phyloP scores from a whole-genome alignment of 1,140 invertebrate genomes.

The Tenebrio molitor region DNA sequence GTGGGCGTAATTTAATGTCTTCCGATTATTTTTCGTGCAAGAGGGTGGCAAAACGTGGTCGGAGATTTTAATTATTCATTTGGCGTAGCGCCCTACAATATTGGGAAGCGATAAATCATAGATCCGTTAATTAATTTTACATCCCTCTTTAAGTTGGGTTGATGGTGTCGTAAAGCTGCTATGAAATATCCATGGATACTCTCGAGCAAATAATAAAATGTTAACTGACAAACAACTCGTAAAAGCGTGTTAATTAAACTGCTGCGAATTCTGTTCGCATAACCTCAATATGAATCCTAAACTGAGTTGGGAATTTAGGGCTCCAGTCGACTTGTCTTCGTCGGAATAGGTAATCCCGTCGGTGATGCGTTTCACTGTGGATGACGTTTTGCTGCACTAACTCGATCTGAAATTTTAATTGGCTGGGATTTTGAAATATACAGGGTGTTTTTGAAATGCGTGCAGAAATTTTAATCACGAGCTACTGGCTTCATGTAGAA shows the following conservation, averaged over 20 bases:
- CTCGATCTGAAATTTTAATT: no score
- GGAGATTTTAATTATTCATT: conserved; percentile 20
- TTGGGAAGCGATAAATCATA: conserved; percentile 36
- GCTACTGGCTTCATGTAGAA: no score
- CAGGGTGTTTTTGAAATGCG: no score
- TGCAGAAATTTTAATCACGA: no score
- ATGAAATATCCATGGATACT: conserved; percentile 34
- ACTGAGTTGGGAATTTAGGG: conserved; percentile 32
- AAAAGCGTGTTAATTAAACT: conserved; percentile 36
- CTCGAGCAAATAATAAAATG: conserved; percentile 33
- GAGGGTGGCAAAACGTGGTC: no score
- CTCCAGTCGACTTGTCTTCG: conserved; percentile 14
- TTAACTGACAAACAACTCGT: conserved; percentile 36
- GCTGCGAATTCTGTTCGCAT: conserved; percentile 30
- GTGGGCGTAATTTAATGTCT: no score
- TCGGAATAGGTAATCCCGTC: neutral
- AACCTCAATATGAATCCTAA: conserved; percentile 36
- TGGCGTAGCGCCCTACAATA: conserved; percentile 9
- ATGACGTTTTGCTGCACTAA: no score
- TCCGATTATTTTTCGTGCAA: no score
- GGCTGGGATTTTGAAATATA: no score
- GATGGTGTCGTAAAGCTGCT: conserved; percentile 21
- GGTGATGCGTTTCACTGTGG: no score
- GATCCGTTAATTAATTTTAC: conserved; percentile 38
- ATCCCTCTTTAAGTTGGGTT: conserved; percentile 16